Evolutionary conservation across 2,797 vertebrate genomes (phyloP).

Genomic region (Nasua narica): DNA sequence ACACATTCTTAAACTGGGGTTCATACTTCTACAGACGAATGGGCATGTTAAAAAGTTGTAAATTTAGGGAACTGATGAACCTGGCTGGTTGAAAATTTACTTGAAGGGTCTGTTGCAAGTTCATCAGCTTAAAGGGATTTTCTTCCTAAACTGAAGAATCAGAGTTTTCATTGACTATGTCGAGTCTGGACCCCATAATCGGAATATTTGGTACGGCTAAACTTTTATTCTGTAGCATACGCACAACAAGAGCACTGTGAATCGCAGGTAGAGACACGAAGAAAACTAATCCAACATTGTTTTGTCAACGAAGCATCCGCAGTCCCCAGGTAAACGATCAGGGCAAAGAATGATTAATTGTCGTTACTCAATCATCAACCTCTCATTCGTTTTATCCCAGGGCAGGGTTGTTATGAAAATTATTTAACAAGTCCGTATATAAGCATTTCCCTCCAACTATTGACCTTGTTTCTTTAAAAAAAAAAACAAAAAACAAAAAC

Average conservation of each 20-base stretch:
- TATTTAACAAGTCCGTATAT: neutral
- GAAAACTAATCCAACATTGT: neutral
- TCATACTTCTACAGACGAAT: neutral
- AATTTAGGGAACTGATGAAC: neutral
- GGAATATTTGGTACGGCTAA: neutral
- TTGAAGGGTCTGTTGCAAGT: neutral
- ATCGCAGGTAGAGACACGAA: constrained; percentile 1
- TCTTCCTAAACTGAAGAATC: neutral
- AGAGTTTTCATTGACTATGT: neutral
- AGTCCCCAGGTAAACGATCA: neutral
- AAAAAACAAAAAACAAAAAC: neutral
- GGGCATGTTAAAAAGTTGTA: neutral
- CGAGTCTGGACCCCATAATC: neutral
- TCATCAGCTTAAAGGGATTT: neutral
- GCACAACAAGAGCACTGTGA: neutral
- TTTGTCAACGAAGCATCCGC: neutral
- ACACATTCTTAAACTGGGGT: constrained; percentile 16
- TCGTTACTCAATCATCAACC: neutral
- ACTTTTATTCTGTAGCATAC: neutral
- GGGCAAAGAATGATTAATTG: neutral
- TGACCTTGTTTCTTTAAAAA: constrained; percentile 32
- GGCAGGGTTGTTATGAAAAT: neutral
- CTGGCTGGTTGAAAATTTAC: neutral
- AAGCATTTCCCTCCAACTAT: constrained; percentile 19
- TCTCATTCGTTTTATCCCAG: neutral